Percentiles rank a stretch among this genome's conserved stretches.
phyloP scores from a whole-genome alignment of 2,797 vertebrate genomes.

The Rhynchotus rufescens region DNA sequence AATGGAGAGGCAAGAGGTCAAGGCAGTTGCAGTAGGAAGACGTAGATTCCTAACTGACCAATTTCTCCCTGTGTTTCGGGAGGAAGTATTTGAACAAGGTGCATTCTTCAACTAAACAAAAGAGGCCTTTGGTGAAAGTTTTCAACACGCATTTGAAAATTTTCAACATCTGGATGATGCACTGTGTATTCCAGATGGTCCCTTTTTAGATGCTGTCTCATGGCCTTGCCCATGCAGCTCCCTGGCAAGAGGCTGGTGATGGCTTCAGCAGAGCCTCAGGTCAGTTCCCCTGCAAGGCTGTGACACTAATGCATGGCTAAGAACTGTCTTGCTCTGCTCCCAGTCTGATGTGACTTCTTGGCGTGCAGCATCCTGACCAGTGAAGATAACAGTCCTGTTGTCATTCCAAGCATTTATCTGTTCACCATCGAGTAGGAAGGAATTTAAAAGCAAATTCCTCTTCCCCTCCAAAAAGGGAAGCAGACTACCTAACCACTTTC shows the following conservation, averaged over 20 bases:
- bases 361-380: not conserved
- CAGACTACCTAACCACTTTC: not conserved
- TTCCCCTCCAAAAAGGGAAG: not conserved
- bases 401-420: too few species aligned
- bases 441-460: not conserved
- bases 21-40: not conserved
- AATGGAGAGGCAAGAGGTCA: not conserved
- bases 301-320: not conserved
- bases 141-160: not conserved
- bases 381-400: too few species aligned
- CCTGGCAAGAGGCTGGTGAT: not conserved
- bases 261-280: not conserved
- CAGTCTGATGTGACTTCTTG: not conserved
- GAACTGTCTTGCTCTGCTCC: not conserved
- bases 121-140: rapidly evolving
- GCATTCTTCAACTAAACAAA: not conserved
- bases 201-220: not conserved
- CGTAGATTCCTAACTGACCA: not conserved
- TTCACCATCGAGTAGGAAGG: not conserved
- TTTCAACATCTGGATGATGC: not conserved
- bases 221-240: not conserved
- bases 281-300: not conserved
- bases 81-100: not conserved
- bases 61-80: not conserved
- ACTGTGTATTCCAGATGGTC: not conserved